These are phyloP conservation scores for Caenorhabditis afra DNA, from an alignment of 2,888 invertebrate genomes.

Conservation along the genomic window DNA sequence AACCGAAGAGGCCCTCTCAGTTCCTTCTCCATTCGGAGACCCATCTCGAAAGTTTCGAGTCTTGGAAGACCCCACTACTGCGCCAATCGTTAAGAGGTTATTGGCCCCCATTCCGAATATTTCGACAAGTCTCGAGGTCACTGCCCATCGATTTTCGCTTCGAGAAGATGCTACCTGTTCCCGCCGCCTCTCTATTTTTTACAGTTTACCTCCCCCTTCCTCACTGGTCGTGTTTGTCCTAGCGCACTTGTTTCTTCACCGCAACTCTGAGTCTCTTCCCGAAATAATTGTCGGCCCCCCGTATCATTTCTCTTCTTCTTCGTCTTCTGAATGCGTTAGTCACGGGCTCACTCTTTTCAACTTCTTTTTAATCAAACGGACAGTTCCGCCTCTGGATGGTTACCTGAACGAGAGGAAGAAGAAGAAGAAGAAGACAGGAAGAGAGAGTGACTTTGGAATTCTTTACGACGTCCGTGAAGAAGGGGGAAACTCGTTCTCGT, in stretches of 20 bases:
- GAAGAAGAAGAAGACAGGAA: too few species aligned
- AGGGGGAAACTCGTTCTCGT: slow-evolving; percentile 49
- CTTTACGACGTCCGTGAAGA: slow-evolving; percentile 36
- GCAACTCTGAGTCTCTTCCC: slow-evolving; percentile 14
- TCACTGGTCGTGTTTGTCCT: slow-evolving; percentile 26
- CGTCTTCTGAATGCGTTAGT: slow-evolving; percentile 3
- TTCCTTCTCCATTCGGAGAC: too few species aligned
- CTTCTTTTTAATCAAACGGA: slow-evolving; percentile 32
- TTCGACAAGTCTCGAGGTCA: slow-evolving; percentile 47
- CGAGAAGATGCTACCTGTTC: slow-evolving; percentile 33
- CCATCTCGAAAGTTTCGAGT: too few species aligned
- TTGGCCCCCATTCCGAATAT: neutral
- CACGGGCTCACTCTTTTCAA: neutral
- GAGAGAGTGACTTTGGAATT: slow-evolving; percentile 1
- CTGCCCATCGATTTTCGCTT: slow-evolving; percentile 37
- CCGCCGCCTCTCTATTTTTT: slow-evolving; percentile 37
- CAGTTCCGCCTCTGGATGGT: slow-evolving; percentile 38
- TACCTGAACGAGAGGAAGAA: neutral
- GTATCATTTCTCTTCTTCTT: slow-evolving; percentile 5
- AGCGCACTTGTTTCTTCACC: slow-evolving; percentile 20
- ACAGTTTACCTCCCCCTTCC: slow-evolving; percentile 25
- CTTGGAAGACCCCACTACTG: too few species aligned
- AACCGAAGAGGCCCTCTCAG: too few species aligned
- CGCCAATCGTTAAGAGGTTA: too few species aligned
- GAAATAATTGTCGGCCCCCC: neutral